Conservation (phyloP, 2,888 invertebrate genomes). For the Caenorhabditis zanzibari region DNA sequence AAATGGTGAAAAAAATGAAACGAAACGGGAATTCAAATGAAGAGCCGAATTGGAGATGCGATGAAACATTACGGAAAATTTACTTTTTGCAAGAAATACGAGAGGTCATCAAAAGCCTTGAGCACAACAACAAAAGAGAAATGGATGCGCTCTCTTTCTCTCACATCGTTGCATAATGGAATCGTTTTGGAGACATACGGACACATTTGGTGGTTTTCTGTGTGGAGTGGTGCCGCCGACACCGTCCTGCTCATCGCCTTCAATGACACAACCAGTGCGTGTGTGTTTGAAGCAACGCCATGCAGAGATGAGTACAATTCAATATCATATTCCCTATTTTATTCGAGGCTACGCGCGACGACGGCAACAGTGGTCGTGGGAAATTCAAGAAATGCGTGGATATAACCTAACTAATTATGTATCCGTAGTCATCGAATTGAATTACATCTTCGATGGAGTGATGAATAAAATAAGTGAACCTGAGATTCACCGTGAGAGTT, state of each 20-base stretch:
- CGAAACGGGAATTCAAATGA: conserved; percentile 34
- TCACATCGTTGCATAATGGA: conserved; percentile 52
- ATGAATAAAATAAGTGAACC: conserved; percentile 13
- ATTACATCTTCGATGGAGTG: conserved; percentile 35
- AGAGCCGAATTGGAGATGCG: conserved; percentile 35
- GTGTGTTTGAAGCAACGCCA: conserved; percentile 10
- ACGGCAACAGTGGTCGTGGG: conserved; percentile 49
- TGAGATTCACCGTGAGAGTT: conserved; percentile 37
- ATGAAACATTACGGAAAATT: conserved; percentile 32
- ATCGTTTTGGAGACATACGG: conserved; percentile 54
- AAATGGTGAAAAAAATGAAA: conserved; percentile 15
- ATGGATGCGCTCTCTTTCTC: conserved; percentile 46
- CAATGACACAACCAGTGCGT: conserved; percentile 61
- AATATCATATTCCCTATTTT: conserved; percentile 60
- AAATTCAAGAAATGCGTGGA: conserved; percentile 12
- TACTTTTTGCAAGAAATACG: not conserved
- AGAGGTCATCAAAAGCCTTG: conserved; percentile 6
- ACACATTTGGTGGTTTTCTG: conserved; percentile 59
- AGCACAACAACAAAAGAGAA: conserved; percentile 16
- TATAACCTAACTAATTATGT: conserved; percentile 54
- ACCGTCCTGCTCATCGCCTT: conserved; percentile 40
- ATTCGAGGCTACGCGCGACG: conserved; percentile 1
- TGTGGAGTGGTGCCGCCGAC: conserved; percentile 41
- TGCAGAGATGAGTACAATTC: conserved; percentile 33
- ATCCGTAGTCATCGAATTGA: conserved; percentile 57